Percentiles rank a stretch among this genome's conserved stretches.
Evolutionary conservation across 2,113 vertebrate genomes (phyloP).

Genomic region (Urocitellus parryii): DNA sequence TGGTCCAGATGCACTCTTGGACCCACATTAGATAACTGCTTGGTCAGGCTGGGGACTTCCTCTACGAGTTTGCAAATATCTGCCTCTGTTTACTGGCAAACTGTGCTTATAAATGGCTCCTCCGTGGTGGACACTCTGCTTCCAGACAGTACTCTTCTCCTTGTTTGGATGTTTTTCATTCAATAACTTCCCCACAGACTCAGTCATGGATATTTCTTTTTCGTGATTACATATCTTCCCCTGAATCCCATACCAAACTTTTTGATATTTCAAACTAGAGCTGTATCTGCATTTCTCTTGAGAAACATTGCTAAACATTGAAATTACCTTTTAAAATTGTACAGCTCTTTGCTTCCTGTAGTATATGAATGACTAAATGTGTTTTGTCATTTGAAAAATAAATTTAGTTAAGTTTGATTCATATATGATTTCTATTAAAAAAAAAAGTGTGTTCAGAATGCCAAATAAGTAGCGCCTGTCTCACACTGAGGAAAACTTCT

Average conservation of each 20-base stretch:
- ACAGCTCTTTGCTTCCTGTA: background rate
- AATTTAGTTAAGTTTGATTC: background rate
- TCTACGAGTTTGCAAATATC: too few relatives aligned
- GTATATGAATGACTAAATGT: background rate
- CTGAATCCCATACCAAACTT: background rate
- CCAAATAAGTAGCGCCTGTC: background rate
- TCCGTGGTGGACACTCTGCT: background rate
- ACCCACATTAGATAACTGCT: too few relatives aligned
- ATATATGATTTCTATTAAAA: background rate
- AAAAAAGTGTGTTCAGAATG: background rate
- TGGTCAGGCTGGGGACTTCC: too few relatives aligned
- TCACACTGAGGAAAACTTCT: fast-evolving
- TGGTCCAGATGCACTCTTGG: too few relatives aligned
- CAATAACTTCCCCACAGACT: too few relatives aligned
- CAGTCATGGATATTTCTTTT: background rate
- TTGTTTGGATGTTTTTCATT: background rate
- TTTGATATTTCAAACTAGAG: background rate
- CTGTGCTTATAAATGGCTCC: too few relatives aligned
- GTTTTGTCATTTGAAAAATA: background rate
- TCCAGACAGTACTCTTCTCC: background rate
- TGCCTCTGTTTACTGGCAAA: too few relatives aligned
- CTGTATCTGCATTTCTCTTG: background rate
- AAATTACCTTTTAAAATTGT: background rate
- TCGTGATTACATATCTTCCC: background rate
- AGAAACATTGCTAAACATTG: background rate